A percentile compares a stretch with the other conserved stretches of the same genome.
phyloP scores from a whole-genome alignment of 2,888 invertebrate genomes.

The Drosophila atripex region DNA sequence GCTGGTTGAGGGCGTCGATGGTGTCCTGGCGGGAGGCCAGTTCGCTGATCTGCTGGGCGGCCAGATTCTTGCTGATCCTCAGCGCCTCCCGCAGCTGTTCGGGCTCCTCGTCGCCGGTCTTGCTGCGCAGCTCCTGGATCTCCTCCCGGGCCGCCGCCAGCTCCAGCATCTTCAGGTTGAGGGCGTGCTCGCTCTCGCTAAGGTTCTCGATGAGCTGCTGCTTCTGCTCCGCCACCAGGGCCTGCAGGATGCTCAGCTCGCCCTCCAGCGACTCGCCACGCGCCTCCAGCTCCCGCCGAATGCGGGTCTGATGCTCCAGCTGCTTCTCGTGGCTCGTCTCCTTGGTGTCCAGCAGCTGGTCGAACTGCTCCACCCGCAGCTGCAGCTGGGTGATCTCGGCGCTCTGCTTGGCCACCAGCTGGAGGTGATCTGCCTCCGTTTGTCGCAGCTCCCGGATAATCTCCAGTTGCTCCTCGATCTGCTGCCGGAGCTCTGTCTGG shows the following conservation, averaged over 20 bases:
- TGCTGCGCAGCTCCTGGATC: conserved; percentile 75
- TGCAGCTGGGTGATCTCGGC: conserved; percentile 78
- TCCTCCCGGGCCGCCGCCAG: conserved; percentile 83
- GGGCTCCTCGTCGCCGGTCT: conserved; percentile 41
- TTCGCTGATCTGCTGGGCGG: conserved; percentile 81
- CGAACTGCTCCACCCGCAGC: conserved; percentile 70
- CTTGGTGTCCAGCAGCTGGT: conserved; percentile 70
- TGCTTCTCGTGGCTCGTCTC: conserved; percentile 80
- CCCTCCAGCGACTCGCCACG: conserved; percentile 73
- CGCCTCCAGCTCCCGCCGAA: conserved; percentile 74
- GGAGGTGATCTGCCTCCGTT: conserved; percentile 79
- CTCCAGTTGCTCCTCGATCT: conserved; percentile 11
- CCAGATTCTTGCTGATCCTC: conserved; percentile 81
- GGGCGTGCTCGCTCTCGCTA: conserved; percentile 80
- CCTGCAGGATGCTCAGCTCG: conserved; percentile 81
- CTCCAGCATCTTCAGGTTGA: conserved; percentile 67
- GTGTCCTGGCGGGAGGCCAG: conserved; percentile 86
- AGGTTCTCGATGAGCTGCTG: conserved; percentile 82
- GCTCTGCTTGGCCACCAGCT: conserved; percentile 83
- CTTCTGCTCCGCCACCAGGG: conserved; percentile 83
- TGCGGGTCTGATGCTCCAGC: conserved; percentile 72
- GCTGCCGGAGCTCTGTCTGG: conserved; percentile 1
- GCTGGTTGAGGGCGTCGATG: conserved; percentile 86
- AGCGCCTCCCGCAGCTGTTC: conserved; percentile 43
- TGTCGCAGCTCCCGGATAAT: conserved; percentile 12